phyloP scores from a whole-genome alignment of 2,797 vertebrate genomes.

The Vespertilio murinus region DNA sequence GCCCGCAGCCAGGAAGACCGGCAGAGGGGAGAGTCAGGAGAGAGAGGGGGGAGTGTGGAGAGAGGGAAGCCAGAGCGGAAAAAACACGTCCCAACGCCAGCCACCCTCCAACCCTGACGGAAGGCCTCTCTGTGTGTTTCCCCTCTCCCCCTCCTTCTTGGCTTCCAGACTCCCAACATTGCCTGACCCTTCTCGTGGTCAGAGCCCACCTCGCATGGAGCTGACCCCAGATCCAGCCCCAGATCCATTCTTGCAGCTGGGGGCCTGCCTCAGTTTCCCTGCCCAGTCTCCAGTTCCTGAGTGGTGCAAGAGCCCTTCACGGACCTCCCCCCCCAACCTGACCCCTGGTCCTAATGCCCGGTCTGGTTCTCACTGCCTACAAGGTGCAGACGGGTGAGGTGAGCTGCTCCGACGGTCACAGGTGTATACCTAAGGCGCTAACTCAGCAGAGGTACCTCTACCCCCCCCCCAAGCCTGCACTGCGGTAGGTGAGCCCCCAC shows the following conservation, averaged over 20 bases:
- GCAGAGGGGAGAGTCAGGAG: not conserved
- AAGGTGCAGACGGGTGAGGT: not conserved
- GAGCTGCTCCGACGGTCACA: not conserved
- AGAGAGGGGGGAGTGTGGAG: not conserved
- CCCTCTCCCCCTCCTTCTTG: too few relatives aligned
- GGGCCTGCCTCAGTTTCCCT: not conserved
- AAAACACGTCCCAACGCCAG: not conserved
- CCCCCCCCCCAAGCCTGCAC: not conserved
- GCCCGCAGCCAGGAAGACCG: not conserved
- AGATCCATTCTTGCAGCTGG: not conserved
- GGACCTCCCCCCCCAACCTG: not conserved
- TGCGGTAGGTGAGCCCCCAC: too few relatives aligned
- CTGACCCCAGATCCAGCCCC: not conserved
- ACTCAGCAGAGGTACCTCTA: not conserved
- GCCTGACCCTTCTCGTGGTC: not conserved
- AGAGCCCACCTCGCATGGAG: not conserved
- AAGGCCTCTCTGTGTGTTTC: not conserved
- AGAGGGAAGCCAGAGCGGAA: not conserved
- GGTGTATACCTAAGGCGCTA: not conserved
- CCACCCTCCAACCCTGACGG: not conserved
- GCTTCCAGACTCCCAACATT: too few relatives aligned
- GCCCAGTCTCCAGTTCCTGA: not conserved
- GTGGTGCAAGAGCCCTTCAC: not conserved
- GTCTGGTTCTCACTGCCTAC: not conserved
- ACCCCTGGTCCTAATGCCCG: not conserved